Base-by-base conservation (phyloP, 2,888 invertebrate species). In the Caenorhabditis doughertyi region DNA sequence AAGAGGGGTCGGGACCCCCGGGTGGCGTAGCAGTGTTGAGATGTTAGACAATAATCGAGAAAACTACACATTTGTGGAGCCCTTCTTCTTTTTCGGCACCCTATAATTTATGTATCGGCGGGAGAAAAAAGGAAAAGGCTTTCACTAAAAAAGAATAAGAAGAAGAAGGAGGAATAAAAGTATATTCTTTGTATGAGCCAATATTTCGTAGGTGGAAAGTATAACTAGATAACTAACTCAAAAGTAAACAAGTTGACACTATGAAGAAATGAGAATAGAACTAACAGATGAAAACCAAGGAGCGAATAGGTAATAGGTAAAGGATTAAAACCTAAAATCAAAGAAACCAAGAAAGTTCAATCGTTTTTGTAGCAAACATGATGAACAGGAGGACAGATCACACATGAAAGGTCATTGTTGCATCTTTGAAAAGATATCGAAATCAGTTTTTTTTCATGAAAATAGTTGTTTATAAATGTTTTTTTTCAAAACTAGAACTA, bases 101-200 rank as follows among this genome's bases (percentile, higher is more conserved):
- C 60, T 21, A 68, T 68, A 77, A 77, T 77, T 77, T 68, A 68
- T 77, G 77, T 68, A 77, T 77, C 68, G 32, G 35, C 39, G 16
- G 5, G 68, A 55, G 60, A n/a, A 27, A 23, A 21, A 25, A 39
- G 29, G n/a, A n/a, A n/a, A n/a, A 44, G 27, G 21, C 7, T 32
- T 23, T 32, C 49, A 29, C 27, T n/a, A 2, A 23, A 27, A 3
- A 23, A n/a, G 8, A 27, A 21, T 51, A 18, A 67, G 21, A n/a
- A 18, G 3, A 55, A 39, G 25, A 29, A n/a, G n/a, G n/a, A n/a
- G n/a, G 11, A 60, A 60, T 39, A 56, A 56, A 62, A 44, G 39
- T 60, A 42, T 68, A 25, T 53, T 32, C 21, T 58, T 25, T 58
- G 16, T 2, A 23, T 11, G 29, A 67, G 42, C 58, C 16, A 56